phyloP scores from a whole-genome alignment of 2,113 vertebrate species.

The Aegithalos caudatus region DNA sequence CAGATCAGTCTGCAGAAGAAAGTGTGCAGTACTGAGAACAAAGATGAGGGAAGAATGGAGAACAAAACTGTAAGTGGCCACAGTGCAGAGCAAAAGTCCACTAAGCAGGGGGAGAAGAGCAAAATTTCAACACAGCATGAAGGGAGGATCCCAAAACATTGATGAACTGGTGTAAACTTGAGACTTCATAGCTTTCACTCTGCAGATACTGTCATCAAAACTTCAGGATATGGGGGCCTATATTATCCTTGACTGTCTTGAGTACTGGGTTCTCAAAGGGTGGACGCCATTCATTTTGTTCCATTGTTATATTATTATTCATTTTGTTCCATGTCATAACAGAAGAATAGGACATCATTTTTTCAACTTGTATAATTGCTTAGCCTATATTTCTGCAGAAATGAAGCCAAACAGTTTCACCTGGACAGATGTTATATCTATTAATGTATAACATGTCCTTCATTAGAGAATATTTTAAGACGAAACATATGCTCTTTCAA shows the following conservation, averaged over 20 bases:
- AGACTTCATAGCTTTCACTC: not conserved
- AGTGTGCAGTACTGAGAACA: not conserved
- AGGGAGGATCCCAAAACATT: not conserved
- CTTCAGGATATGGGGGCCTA: accelerated
- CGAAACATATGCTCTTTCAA: not conserved
- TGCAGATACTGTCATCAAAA: not conserved
- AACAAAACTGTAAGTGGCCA: not conserved
- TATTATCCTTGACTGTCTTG: not conserved
- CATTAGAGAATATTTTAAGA: not conserved
- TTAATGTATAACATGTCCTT: not conserved
- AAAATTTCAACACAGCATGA: not conserved
- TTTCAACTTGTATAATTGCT: not conserved
- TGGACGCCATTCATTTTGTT: not conserved
- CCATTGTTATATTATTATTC: not conserved
- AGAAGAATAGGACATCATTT: not conserved
- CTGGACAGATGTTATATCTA: not conserved
- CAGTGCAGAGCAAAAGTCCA: not conserved
- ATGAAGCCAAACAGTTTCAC: not conserved
- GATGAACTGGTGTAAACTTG: not conserved
- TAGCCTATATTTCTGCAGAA: not conserved
- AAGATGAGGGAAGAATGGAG: not conserved
- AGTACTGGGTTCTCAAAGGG: not conserved
- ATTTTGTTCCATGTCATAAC: not conserved
- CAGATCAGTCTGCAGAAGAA: not conserved
- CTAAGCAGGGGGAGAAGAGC: accelerated